Conservation (phyloP, 2,797 vertebrate genomes). For the Sylvilagus floridanus region DNA sequence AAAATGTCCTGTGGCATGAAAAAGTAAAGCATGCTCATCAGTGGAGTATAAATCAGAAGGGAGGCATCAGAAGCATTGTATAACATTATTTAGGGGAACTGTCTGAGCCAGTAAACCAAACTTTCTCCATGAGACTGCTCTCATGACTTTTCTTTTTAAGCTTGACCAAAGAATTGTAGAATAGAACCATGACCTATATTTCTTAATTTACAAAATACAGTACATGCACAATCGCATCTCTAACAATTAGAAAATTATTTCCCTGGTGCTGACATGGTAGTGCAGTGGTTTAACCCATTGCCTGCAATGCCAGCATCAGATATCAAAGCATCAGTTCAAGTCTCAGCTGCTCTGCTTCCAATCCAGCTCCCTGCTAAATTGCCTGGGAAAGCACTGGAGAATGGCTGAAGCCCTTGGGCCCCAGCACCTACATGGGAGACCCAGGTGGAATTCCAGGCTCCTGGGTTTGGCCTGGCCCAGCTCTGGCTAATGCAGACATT, state of each 20-base stretch:
- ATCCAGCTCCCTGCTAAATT: too few species aligned
- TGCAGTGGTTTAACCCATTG: too few species aligned
- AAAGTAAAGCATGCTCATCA: background rate
- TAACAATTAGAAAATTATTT: slow-evolving; percentile 47
- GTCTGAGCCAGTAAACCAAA: slow-evolving; percentile 21
- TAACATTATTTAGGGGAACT: background rate
- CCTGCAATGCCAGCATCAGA: too few species aligned
- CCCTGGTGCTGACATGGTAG: background rate
- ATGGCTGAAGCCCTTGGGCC: too few species aligned
- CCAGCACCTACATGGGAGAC: too few species aligned
- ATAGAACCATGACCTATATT: slow-evolving; percentile 28
- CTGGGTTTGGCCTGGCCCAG: too few species aligned
- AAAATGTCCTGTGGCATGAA: background rate
- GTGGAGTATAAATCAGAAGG: background rate
- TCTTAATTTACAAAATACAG: slow-evolving; percentile 26
- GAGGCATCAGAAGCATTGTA: background rate
- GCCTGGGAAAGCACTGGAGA: too few species aligned
- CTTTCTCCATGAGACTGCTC: slow-evolving; percentile 6
- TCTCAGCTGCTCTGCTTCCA: too few species aligned
- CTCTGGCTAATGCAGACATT: too few species aligned
- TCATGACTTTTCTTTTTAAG: background rate
- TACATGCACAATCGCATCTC: background rate
- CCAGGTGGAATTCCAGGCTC: too few species aligned
- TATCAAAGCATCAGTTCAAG: too few species aligned
- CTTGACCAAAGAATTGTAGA: slow-evolving; percentile 49